Percentiles rank a stretch among this genome's conserved stretches.
These are phyloP conservation scores for Argyresthia albistria DNA, from an alignment of 2,888 invertebrate species.

Conservation along the genomic window DNA sequence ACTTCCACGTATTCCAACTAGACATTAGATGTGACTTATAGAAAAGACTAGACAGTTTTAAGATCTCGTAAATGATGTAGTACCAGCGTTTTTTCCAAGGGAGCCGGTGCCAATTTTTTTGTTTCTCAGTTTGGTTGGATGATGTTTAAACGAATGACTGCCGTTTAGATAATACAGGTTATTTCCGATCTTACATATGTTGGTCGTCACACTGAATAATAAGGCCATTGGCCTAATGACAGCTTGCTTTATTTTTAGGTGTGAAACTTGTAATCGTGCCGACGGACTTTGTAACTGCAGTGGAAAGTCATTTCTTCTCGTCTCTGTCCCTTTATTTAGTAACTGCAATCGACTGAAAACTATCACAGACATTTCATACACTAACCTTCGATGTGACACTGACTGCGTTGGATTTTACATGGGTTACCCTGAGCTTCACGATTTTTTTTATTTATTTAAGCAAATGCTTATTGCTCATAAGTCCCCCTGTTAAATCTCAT, in stretches of 20 bases:
- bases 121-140: constrained; percentile 18
- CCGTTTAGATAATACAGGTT: constrained; percentile 64
- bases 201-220: constrained; percentile 65
- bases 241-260: constrained; percentile 33
- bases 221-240: constrained; percentile 71
- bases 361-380: too few relatives aligned
- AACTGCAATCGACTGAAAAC: too few relatives aligned
- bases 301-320: too few relatives aligned
- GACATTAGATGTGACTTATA: constrained; percentile 28
- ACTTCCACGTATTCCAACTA: constrained; percentile 4
- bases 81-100: constrained; percentile 31
- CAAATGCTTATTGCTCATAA: too few relatives aligned
- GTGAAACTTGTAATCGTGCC: neutral
- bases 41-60: constrained; percentile 21
- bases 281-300: neutral
- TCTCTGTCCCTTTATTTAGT: too few relatives aligned
- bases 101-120: constrained; percentile 52
- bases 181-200: constrained; percentile 65
- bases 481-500: too few relatives aligned
- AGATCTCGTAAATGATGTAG: constrained; percentile 40
- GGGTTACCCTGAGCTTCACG: too few relatives aligned
- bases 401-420: too few relatives aligned
- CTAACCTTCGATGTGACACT: too few relatives aligned
- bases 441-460: too few relatives aligned
- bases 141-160: constrained; percentile 23